These are phyloP conservation scores for Sardina pilchardus DNA, from an alignment of 2,113 vertebrate genomes.

Conservation along the genomic window DNA sequence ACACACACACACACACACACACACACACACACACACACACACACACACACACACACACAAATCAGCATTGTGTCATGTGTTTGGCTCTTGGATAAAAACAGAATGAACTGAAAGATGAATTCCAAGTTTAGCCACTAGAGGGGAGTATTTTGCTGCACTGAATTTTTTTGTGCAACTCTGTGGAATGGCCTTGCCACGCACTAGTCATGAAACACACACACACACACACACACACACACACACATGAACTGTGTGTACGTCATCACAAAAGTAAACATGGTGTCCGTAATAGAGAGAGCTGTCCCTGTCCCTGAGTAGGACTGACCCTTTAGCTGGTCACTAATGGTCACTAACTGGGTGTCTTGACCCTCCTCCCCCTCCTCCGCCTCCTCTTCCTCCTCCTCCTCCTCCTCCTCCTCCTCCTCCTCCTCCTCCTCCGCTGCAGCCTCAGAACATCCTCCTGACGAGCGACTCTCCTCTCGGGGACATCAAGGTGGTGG, in stretches of 20 bases:
- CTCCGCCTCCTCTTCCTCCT: constrained; percentile 57
- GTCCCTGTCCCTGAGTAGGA: neutral
- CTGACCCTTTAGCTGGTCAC: neutral
- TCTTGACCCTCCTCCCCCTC: neutral
- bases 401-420: too few relatives aligned
- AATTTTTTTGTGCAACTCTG: neutral
- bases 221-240: too few relatives aligned
- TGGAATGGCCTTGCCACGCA: neutral
- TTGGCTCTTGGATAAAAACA: neutral
- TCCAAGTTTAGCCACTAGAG: neutral
- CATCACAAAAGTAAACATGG: too few relatives aligned
- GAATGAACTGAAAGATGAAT: neutral
- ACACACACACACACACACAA: too few relatives aligned
- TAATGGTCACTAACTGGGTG: neutral
- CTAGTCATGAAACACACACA: neutral
- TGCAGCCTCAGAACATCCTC: constrained; percentile 76
- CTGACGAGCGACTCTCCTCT: constrained; percentile 69
- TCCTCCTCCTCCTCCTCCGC: neutral
- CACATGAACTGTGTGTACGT: neutral
- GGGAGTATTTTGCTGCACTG: neutral
- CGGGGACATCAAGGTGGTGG: constrained; percentile 75
- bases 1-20: too few relatives aligned
- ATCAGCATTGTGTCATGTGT: neutral
- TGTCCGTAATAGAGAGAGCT: neutral
- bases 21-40: too few relatives aligned